A percentile compares a stretch with the other conserved stretches of the same genome.
These are phyloP conservation scores for Microcebus lehilahytsara DNA, from an alignment of 2,113 vertebrate genomes.

Conservation along the genomic window DNA sequence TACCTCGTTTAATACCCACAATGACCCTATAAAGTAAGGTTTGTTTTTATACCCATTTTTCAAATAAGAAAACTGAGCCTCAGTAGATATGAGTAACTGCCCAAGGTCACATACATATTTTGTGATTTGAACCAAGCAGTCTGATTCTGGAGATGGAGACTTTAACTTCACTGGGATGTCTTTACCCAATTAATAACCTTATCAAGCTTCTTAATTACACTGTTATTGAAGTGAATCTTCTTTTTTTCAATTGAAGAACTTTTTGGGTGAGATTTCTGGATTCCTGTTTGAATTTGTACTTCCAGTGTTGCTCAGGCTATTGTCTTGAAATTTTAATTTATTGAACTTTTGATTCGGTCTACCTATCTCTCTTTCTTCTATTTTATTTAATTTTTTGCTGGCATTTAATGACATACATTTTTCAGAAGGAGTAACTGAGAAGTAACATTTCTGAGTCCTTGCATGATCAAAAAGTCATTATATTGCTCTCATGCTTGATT, in stretches of 20 bases:
- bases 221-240: not conserved
- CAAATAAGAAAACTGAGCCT: conserved; percentile 9
- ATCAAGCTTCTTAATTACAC: not conserved
- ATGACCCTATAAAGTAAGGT: not conserved
- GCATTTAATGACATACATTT: not conserved
- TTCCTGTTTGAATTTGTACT: not conserved
- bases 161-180: not conserved
- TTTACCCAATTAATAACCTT: not conserved
- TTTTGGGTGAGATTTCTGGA: not conserved
- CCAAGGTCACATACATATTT: not conserved
- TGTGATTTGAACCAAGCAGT: not conserved
- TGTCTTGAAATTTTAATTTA: not conserved
- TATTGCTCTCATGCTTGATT: not conserved
- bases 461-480: not conserved
- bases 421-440: not conserved
- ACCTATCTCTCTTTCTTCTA: not conserved
- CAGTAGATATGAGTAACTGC: not conserved
- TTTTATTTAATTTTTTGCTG: not conserved
- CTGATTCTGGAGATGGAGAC: not conserved
- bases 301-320: not conserved
- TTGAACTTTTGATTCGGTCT: not conserved
- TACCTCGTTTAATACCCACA: not conserved
- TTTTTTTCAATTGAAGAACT: not conserved
- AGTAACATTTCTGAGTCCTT: not conserved
- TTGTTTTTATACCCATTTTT: conserved; percentile 27